Evolutionary conservation across 2,888 invertebrate genomes (phyloP).

Genomic region (Heliconius cydno): DNA sequence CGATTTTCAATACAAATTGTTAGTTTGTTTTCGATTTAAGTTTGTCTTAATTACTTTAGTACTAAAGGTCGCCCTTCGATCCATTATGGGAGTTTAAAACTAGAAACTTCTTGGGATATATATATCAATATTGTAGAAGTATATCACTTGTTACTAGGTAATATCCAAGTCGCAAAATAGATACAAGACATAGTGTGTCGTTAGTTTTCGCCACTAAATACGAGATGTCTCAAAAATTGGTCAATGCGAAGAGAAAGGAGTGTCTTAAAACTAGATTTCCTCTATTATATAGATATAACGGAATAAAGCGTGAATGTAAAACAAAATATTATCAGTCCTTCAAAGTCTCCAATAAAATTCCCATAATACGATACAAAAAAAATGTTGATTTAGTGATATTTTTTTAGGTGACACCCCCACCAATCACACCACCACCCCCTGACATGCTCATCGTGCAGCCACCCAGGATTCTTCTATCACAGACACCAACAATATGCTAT

Average conservation of each 20-base stretch:
- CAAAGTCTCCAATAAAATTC: neutral
- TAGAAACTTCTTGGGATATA: neutral
- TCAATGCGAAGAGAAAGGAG: neutral
- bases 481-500: slow-evolving; percentile 68
- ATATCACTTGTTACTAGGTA: neutral
- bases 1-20: slow-evolving; percentile 20
- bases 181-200: neutral
- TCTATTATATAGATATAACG: too few relatives aligned
- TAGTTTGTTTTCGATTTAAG: slow-evolving; percentile 19
- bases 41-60: slow-evolving; percentile 24
- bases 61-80: slow-evolving; percentile 5
- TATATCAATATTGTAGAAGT: neutral
- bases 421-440: slow-evolving; percentile 59
- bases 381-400: neutral
- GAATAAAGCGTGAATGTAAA: too few relatives aligned
- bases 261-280: neutral
- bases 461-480: slow-evolving; percentile 64
- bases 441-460: slow-evolving; percentile 60
- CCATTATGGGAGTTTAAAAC: neutral
- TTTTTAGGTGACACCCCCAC: slow-evolving; percentile 60
- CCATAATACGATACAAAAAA: neutral
- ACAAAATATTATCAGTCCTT: too few relatives aligned
- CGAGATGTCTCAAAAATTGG: neutral
- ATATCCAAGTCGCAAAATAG: neutral
- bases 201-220: neutral